Evolutionary conservation across 2,888 invertebrate genomes (phyloP), one percentile per base, ranked within the genome.

Genomic region (Apomyelois bistriatella): DNA sequence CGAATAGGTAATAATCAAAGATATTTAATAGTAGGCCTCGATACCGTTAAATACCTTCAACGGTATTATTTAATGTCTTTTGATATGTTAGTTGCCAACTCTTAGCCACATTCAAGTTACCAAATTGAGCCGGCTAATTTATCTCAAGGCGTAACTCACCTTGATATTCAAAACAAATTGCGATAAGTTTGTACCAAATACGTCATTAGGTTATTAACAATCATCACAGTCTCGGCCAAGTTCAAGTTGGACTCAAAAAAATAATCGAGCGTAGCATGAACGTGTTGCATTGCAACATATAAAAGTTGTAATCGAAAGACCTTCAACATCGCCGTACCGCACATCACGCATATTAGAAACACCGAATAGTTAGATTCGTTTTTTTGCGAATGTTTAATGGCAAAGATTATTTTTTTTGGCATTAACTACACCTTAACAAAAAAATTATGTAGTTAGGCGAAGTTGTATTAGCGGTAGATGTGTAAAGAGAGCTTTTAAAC

Each of bases 201-300:
- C 52, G 35, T 61, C 57, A 62, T 62, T 63, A 64, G 57, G 53
- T 60, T 60, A 65, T 59, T 67, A 66, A 62, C 65, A 66, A 70
- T 67, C 61, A 65, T 58, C 56, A 49, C 53, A 56, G 58, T 72
- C 66, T 71, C 65, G 78, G 78, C 69, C 85, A 86, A 84, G 84
- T 85, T 83, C 81, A 85, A 81, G 76, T 61, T 58, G 58, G 59
- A 65, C 57, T 56, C 65, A 57, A 66, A 76, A 70, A 74, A 69
- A 56, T 35, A 65, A 51, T 58, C 54, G 62, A 70, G 66, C 68
- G 75, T 70, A 60, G 69, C 66, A 66, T 71, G 66, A 62, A 64
- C 22, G 2, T 22, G 22, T 22, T 68, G 63, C 59, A 61, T 77
- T 76, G 72, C 77, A 66, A 72, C 81, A 79, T 61, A 70, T n/a